Evolutionary conservation across 2,797 vertebrate species (phyloP).

Genomic region (Pangasius mekongensis): DNA sequence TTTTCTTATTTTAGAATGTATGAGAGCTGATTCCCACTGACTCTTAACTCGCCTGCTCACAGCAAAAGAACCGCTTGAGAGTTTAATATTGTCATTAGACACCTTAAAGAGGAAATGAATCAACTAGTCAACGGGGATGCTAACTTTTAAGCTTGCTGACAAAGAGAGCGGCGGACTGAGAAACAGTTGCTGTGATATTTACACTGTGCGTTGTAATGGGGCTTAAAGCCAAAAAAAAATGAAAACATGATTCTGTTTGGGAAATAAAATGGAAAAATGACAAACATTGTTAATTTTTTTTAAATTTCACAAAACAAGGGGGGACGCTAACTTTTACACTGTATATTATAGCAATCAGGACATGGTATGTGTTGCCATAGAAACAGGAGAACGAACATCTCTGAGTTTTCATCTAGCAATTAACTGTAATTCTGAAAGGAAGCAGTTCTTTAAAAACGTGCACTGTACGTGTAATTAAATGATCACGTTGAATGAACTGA

Average conservation of each 20-base stretch:
- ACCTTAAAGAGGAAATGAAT: not conserved
- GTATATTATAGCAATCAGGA: not conserved
- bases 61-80: not conserved
- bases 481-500: constrained; percentile 24
- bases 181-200: not conserved
- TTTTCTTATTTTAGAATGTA: not conserved
- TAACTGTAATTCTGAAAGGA: not conserved
- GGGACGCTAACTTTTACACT: not conserved
- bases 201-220: not conserved
- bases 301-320: not conserved
- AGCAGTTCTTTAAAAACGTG: not conserved
- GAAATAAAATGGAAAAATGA: not conserved
- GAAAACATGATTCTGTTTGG: not conserved
- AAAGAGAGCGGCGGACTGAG: not conserved
- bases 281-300: not conserved
- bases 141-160: not conserved
- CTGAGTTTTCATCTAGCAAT: not conserved
- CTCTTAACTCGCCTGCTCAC: too few species aligned
- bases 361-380: not conserved
- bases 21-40: not conserved
- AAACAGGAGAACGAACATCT: not conserved
- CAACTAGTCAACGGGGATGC: not conserved
- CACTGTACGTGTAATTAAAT: constrained; percentile 30
- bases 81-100: not conserved
- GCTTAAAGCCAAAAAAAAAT: not conserved